These are phyloP conservation scores for Melanerpes aurifrons DNA, from an alignment of 2,113 vertebrate genomes.

Conservation along the genomic window DNA sequence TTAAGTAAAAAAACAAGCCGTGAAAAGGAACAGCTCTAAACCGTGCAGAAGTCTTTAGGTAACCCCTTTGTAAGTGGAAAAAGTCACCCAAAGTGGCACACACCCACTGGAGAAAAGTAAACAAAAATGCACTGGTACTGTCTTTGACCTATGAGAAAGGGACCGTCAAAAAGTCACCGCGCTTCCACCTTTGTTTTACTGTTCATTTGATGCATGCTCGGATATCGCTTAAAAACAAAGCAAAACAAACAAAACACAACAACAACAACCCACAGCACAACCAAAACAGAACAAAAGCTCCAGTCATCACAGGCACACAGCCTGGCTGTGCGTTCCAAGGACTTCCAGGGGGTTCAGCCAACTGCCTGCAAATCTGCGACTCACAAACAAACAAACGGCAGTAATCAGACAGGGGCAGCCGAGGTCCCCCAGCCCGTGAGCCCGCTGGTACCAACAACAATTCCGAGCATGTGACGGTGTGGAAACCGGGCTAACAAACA, in stretches of 20 bases:
- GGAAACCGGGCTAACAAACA: background rate
- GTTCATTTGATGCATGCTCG: background rate
- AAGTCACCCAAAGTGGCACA: background rate
- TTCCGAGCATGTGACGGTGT: too few relatives aligned
- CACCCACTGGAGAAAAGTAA: accelerated
- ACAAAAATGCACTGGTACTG: background rate
- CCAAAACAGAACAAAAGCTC: background rate
- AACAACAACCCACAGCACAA: too few relatives aligned
- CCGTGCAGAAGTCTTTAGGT: accelerated
- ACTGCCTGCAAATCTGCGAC: background rate
- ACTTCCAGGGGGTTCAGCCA: background rate
- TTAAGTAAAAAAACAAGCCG: background rate
- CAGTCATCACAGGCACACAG: background rate
- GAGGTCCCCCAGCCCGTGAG: background rate
- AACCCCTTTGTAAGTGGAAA: accelerated
- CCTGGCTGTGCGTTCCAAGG: accelerated
- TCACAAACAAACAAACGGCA: background rate
- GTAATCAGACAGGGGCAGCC: accelerated
- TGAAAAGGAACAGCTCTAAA: accelerated
- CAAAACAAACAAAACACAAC: too few relatives aligned
- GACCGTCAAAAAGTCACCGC: accelerated
- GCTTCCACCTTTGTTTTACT: background rate
- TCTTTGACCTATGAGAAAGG: accelerated
- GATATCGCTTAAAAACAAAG: background rate
- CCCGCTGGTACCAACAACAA: background rate